phyloP scores from a whole-genome alignment of 2,797 vertebrate species.

The Lacerta bilineata region DNA sequence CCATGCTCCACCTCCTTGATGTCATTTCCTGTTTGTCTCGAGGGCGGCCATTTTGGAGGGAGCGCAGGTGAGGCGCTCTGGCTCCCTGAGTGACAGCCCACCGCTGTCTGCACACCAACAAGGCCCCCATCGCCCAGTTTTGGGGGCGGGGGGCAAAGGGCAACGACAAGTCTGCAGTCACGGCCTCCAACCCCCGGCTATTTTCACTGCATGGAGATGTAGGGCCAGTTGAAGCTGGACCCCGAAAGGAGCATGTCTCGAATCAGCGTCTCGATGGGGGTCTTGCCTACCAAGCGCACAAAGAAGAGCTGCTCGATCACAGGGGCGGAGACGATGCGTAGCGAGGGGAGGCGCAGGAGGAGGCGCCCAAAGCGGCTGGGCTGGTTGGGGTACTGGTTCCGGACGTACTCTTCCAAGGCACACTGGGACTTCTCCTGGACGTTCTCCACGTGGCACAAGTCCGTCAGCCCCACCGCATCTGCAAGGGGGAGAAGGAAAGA shows the following conservation, averaged over 20 bases:
- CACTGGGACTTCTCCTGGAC: constrained; percentile 92
- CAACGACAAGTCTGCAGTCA: too few species aligned
- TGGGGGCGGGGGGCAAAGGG: background rate
- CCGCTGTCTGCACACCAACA: background rate
- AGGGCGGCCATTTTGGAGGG: background rate
- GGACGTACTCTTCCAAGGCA: constrained; percentile 89
- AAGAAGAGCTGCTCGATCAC: constrained; percentile 93
- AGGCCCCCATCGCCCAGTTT: background rate
- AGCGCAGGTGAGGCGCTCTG: background rate
- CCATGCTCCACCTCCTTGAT: too few species aligned
- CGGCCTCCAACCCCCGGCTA: background rate
- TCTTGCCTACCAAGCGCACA: constrained; percentile 90
- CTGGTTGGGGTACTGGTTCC: constrained; percentile 89
- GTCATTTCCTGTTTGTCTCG: background rate
- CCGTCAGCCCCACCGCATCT: constrained; percentile 90
- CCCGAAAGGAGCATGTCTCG: constrained; percentile 92
- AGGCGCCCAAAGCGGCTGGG: constrained; percentile 89
- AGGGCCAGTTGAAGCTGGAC: constrained; percentile 91
- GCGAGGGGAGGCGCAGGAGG: constrained; percentile 87
- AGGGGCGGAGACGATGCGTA: constrained; percentile 88
- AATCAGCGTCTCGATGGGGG: constrained; percentile 90
- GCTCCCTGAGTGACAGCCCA: background rate
- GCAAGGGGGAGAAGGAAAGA: background rate
- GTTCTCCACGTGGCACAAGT: constrained; percentile 88
- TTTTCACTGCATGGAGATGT: constrained; percentile 84